Conservation (phyloP, 2,113 vertebrate species). For the Gobiocypris rarus region DNA sequence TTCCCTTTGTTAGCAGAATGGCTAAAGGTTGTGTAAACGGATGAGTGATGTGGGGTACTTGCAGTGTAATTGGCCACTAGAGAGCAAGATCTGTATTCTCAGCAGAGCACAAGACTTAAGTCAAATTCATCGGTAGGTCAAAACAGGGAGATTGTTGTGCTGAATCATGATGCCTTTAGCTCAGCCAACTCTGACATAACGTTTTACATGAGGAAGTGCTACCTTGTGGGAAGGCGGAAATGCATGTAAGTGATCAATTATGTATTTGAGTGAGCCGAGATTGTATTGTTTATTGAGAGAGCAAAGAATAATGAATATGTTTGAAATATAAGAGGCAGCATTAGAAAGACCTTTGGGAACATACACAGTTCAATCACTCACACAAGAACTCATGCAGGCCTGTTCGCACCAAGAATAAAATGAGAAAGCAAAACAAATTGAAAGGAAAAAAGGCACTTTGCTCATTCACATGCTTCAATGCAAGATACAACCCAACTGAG, state of each 20-base stretch:
- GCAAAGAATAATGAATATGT: neutral
- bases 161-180: conserved; percentile 26
- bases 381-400: neutral
- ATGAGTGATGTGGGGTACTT: conserved; percentile 32
- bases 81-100: conserved; percentile 34
- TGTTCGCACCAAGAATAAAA: neutral
- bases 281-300: conserved; percentile 1
- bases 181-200: neutral
- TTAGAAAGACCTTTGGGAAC: neutral
- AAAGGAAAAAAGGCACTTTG: neutral
- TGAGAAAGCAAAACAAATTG: neutral
- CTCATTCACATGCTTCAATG: neutral
- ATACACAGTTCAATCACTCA: neutral
- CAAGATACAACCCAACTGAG: neutral
- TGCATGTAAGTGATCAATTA: neutral
- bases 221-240: neutral
- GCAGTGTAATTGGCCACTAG: conserved; percentile 38
- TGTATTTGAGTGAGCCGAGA: conserved; percentile 2
- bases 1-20: conserved; percentile 17
- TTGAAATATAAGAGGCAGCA: neutral
- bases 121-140: conserved; percentile 24
- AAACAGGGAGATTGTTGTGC: conserved; percentile 10
- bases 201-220: neutral
- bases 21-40: conserved; percentile 20
- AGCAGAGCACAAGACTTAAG: neutral